Conservation (phyloP, 2,113 vertebrate species). For the Percopsis transmontana region DNA sequence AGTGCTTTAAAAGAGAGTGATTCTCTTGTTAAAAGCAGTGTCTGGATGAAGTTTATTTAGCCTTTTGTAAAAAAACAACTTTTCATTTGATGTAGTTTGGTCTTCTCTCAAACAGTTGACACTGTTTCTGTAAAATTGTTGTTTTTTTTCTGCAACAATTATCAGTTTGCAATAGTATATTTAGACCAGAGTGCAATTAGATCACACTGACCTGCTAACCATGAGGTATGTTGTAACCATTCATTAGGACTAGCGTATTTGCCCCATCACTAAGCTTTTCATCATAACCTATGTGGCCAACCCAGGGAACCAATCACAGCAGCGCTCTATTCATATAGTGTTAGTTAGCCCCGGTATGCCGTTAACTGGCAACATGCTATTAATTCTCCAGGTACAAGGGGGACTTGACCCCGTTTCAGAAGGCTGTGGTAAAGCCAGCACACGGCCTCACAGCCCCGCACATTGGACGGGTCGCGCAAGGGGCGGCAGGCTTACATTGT, state of each 20-base stretch:
- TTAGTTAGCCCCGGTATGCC: constrained; percentile 43
- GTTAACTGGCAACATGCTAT: constrained; percentile 48
- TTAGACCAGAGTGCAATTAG: constrained; percentile 1
- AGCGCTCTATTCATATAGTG: constrained; percentile 42
- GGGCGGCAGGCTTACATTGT: constrained; percentile 52
- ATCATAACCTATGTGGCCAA: constrained; percentile 52
- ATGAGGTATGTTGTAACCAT: constrained; percentile 11
- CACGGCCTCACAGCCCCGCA: constrained; percentile 25
- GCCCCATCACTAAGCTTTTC: constrained; percentile 44
- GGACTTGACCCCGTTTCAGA: constrained; percentile 58
- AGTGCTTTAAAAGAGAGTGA: too few relatives aligned
- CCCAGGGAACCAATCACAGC: constrained; percentile 46
- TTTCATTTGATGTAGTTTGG: too few relatives aligned
- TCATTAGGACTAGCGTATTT: constrained; percentile 44
- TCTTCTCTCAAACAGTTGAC: too few relatives aligned
- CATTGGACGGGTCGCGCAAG: constrained; percentile 54
- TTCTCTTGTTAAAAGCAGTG: too few relatives aligned
- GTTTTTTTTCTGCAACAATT: too few relatives aligned
- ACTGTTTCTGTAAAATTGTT: too few relatives aligned
- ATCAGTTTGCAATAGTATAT: too few relatives aligned
- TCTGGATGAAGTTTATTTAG: too few relatives aligned
- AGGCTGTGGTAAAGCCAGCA: constrained; percentile 15
- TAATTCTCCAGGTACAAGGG: constrained; percentile 63
- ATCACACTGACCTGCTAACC: constrained; percentile 22
- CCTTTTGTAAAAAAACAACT: too few relatives aligned